Conservation (phyloP, 1,140 invertebrate species). For the Drusus annulatus region DNA sequence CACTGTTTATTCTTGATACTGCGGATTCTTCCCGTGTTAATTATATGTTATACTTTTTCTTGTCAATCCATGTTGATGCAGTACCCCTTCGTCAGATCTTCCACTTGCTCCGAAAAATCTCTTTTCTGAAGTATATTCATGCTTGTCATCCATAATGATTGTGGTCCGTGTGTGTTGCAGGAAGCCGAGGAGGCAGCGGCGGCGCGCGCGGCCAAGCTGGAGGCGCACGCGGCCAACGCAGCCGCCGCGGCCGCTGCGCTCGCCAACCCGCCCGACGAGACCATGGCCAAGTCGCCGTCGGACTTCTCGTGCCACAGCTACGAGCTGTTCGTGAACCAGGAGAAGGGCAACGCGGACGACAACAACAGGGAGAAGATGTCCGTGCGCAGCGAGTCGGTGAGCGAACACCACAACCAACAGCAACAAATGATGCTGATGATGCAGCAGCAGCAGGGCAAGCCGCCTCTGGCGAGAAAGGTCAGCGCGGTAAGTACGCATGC, state of each 20-base stretch:
- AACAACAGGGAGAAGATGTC: conserved; percentile 93
- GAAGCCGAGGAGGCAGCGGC: conserved; percentile 87
- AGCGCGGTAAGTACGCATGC: conserved; percentile 84
- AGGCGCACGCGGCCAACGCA: conserved; percentile 71
- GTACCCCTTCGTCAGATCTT: too few relatives aligned
- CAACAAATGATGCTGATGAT: conserved; percentile 71
- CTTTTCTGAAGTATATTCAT: too few relatives aligned
- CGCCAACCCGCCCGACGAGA: conserved; percentile 72
- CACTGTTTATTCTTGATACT: too few relatives aligned
- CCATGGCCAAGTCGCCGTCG: conserved; percentile 87
- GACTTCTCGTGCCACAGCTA: conserved; percentile 92
- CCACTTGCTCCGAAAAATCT: too few relatives aligned
- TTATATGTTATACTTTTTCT: too few relatives aligned
- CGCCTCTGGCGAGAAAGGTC: conserved; percentile 84
- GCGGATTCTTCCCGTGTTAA: too few relatives aligned
- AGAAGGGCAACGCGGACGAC: conserved; percentile 88
- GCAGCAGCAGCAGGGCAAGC: conserved; percentile 68
- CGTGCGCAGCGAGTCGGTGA: conserved; percentile 89
- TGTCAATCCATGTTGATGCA: too few relatives aligned
- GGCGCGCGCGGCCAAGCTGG: conserved; percentile 78
- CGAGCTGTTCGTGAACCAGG: conserved; percentile 90
- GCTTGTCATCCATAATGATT: too few relatives aligned
- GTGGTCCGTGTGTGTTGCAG: conserved; percentile 64
- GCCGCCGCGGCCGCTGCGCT: conserved; percentile 75
- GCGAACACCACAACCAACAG: conserved; percentile 80